Base-by-base conservation (phyloP, 2,888 invertebrate species). In the Tenthredo scrophulariae region DNA sequence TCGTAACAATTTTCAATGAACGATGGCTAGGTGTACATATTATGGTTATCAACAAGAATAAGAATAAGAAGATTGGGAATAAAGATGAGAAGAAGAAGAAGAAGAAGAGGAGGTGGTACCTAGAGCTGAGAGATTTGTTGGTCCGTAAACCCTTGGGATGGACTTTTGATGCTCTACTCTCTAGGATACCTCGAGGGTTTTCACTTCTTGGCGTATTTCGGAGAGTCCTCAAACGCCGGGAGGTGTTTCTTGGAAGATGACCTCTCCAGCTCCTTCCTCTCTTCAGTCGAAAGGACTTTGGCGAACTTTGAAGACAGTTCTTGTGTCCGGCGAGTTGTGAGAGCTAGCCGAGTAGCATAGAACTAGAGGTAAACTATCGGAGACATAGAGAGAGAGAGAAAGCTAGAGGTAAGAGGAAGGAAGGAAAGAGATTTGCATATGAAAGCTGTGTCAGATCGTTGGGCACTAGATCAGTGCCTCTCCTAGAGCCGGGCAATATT, bases 351-450 rank as follows among this genome's bases (percentile, higher is more conserved):
- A 37, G 18, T 26, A 26, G 46, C 9, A 37, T 33, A 22, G 54
- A 77, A 77, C 29, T n/a, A 22, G 77, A 29, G 67, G 46, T 58
- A 58, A 22, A 58, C 58, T 22, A 40, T 37, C 29, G 18, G n/a
- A 82, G 65, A 50, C 37, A 90, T 67, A 83, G 84, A 74, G 84
- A 13, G 22, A 58, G 50, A 50, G 84, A 82, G 84, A 72, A 79
- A 7, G 54, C n/a, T 26, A 74, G 50, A 18, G 65, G 6, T 37
- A 43, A n/a, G 62, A 70, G 50, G 84, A 18, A 62, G 62, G 40
- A 75, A 87, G 87, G 85, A 86, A 85, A 85, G 87, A 85, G 82
- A 90, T 90, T 90, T 89, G 88, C 90, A 89, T 90, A 89, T 89
- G 90, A 90, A 90, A 89, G 89, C 88, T 87, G 80, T 58, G 83